Evolutionary conservation across 2,113 vertebrate species (phyloP).

Genomic region (Ardeotis arabs): DNA sequence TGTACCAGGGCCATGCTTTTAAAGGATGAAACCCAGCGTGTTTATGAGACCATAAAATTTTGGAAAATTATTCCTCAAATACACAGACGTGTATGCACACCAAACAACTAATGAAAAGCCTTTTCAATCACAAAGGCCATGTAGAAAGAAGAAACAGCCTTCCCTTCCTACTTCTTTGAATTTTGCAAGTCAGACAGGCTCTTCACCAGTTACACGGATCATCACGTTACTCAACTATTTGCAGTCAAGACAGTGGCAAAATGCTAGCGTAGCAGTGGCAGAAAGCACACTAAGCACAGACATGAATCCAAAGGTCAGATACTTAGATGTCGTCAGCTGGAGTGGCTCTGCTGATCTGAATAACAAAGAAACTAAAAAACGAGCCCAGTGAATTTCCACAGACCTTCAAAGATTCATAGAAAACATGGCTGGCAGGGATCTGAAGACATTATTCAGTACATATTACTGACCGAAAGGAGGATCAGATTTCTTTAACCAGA

Average conservation of each 20-base stretch:
- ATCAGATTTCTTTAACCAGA: constrained; percentile 43
- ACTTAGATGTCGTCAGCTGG: constrained; percentile 43
- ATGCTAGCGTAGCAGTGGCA: neutral
- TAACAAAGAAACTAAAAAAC: constrained; percentile 43
- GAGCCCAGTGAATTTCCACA: constrained; percentile 18
- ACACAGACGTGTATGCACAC: constrained; percentile 3
- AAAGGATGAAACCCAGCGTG: constrained; percentile 8
- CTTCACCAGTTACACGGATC: neutral
- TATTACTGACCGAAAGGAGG: constrained; percentile 42
- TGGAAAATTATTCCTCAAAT: constrained; percentile 48
- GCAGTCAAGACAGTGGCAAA: neutral
- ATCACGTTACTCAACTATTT: neutral
- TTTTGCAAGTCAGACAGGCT: neutral
- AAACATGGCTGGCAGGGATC: constrained; percentile 46
- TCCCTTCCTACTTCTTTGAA: neutral
- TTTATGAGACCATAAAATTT: constrained; percentile 48
- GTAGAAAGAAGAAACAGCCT: constrained; percentile 1
- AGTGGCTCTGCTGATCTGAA: neutral
- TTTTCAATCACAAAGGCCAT: constrained; percentile 3
- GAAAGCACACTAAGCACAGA: neutral
- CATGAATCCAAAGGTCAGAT: constrained; percentile 33
- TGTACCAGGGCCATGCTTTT: neutral
- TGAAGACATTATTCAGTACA: constrained; percentile 44
- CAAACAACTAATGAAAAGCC: constrained; percentile 25
- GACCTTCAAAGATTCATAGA: constrained; percentile 43